Base-by-base conservation (phyloP, 2,113 vertebrate species). In the Paradoxurus hermaphroditus region DNA sequence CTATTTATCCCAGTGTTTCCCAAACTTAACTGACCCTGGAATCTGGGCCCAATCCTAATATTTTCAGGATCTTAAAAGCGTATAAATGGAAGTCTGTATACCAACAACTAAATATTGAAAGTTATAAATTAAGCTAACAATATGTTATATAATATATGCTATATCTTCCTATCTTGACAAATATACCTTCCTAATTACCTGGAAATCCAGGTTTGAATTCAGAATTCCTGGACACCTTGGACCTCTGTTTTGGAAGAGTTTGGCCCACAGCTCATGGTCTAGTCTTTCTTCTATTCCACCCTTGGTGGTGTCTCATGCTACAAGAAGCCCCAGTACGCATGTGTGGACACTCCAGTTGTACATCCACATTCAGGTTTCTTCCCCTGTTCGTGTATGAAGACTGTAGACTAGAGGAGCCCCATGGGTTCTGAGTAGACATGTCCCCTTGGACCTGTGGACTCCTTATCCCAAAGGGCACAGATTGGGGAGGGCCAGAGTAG, bases 1-100 rank as follows among this genome's bases (percentile, higher is more conserved):
- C 49, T 94, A 46, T 88, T 91, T 94, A 65, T 93, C 39, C 27
- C 39, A 62, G 4, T 96, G 86, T 96, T 93, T 94, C 44, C 39
- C 62, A 82, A 49, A 65, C 39, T 63, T 97, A 63, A 93, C 56
- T 85, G 92, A 91, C 73, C 90, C 44, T 81, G 46, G n/a, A 95
- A 77, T 86, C 59, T 78, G 46, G 51, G 44, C 36, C n/a, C 51
- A 56, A 65, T 92, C 44, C 44, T 90, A 79, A 36, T 79, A 79
- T 70, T 49, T 92, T 79, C n/a, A 84, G n/a, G 31, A 46, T 19
- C 6, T 23, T 59, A 51, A 29, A 75, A 87, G 29, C 84, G 36
- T 83, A 3, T 84, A 73, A 81, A 39, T 41, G 73, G 56, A 91
- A 49, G 29, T 27, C 51, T 29, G 56, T 36, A 19, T 6, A 77